phyloP scores from a whole-genome alignment of 2,888 invertebrate species.

The Oscheius sp. region DNA sequence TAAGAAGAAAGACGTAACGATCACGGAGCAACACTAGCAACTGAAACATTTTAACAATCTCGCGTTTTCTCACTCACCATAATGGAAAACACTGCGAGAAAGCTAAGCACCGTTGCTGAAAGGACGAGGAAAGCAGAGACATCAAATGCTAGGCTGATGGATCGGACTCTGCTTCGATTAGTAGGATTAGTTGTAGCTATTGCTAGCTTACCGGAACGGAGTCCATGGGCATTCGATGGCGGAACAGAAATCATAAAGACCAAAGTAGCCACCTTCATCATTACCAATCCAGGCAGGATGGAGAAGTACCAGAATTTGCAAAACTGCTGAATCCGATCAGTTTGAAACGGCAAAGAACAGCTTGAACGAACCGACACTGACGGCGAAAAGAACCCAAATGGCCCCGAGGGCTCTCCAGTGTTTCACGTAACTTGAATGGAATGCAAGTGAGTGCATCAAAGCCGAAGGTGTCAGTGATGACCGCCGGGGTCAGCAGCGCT shows the following conservation, averaged over 20 bases:
- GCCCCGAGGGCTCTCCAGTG: conserved; percentile 86
- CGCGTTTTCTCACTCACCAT: conserved; percentile 79
- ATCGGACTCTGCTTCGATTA: conserved; percentile 75
- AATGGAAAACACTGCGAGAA: conserved; percentile 87
- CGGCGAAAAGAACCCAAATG: conserved; percentile 95
- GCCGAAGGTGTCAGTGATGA: conserved; percentile 22
- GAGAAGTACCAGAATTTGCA: conserved; percentile 92
- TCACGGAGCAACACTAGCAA: conserved; percentile 63
- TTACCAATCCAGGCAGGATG: conserved; percentile 81
- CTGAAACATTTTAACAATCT: conserved; percentile 36
- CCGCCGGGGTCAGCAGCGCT: conserved; percentile 25
- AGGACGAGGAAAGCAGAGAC: conserved; percentile 90
- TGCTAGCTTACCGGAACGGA: conserved; percentile 42
- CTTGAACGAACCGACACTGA: conserved; percentile 78
- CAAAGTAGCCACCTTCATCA: conserved; percentile 84
- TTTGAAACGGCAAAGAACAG: not conserved
- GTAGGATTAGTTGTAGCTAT: not conserved
- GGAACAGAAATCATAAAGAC: conserved; percentile 87
- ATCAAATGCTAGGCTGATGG: conserved; percentile 86
- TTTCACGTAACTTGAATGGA: conserved; percentile 72
- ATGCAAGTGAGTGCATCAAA: conserved; percentile 55
- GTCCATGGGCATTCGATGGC: conserved; percentile 52
- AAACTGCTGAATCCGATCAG: conserved; percentile 80
- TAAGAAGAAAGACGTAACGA: conserved; percentile 84
- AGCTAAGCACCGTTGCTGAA: conserved; percentile 84